phyloP scores from a whole-genome alignment of 1,140 invertebrate genomes.

The Homarus americanus region DNA sequence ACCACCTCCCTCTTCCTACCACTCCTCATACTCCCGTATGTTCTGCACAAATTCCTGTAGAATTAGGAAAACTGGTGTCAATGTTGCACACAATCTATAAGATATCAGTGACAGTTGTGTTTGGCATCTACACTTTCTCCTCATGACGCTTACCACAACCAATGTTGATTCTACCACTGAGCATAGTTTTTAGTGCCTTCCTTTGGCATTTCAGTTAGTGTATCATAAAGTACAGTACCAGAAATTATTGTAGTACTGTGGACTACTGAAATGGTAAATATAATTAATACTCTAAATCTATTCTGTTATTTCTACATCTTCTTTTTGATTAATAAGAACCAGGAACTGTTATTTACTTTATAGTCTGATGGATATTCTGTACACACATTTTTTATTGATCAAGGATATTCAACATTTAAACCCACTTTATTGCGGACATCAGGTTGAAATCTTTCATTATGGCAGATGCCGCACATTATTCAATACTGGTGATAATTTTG shows the following conservation, averaged over 20 bases:
- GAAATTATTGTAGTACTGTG: background rate
- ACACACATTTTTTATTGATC: background rate
- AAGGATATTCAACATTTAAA: background rate
- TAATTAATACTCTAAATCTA: background rate
- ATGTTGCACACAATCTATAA: background rate
- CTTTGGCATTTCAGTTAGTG: background rate
- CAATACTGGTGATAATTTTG: background rate
- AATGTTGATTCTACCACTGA: background rate
- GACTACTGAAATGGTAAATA: background rate
- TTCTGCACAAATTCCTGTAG: conserved; percentile 60
- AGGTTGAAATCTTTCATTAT: background rate
- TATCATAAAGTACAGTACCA: background rate
- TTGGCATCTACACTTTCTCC: conserved; percentile 2
- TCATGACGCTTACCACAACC: conserved; percentile 10
- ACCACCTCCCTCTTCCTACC: conserved; percentile 33
- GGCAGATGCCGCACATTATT: background rate
- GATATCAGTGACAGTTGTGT: conserved; percentile 1
- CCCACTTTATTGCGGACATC: background rate
- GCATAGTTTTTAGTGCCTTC: conserved; percentile 7
- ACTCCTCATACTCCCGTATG: conserved; percentile 36
- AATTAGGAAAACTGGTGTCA: conserved; percentile 39
- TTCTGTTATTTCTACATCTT: background rate
- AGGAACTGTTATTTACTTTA: background rate
- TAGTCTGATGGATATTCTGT: background rate
- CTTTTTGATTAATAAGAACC: background rate